Conservation (phyloP, 2,888 invertebrate species). For the Merodon equestris region DNA sequence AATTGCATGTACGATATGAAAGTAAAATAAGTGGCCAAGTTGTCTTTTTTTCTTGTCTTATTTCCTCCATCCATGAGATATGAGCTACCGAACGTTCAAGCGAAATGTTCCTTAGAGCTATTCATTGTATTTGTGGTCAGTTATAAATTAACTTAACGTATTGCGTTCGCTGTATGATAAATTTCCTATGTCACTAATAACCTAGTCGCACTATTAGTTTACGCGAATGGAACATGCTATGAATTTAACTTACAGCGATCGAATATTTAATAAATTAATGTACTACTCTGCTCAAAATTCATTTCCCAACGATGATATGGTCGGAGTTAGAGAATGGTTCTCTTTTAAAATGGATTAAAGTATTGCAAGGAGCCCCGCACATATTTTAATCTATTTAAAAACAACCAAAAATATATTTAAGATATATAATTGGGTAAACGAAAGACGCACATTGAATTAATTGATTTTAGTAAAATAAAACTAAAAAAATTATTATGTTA, state of each 20-base stretch:
- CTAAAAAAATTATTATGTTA: not conserved
- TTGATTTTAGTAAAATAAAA: slow-evolving; percentile 15
- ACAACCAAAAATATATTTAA: slow-evolving; percentile 3
- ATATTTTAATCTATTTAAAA: slow-evolving; percentile 62
- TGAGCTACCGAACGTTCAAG: not conserved
- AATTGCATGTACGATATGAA: slow-evolving; percentile 39
- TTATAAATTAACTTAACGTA: slow-evolving; percentile 33
- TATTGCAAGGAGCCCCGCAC: slow-evolving; percentile 64
- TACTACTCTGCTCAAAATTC: not conserved
- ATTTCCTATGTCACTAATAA: not conserved
- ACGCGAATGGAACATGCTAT: slow-evolving; percentile 9
- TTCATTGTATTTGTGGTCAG: slow-evolving; percentile 30
- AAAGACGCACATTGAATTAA: slow-evolving; percentile 26
- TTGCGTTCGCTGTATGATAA: slow-evolving; percentile 27
- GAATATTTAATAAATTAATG: not conserved
- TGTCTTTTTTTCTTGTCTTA: slow-evolving; percentile 1
- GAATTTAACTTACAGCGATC: slow-evolving; percentile 7
- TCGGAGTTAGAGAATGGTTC: not conserved
- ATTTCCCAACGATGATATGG: slow-evolving; percentile 2
- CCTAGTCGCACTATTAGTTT: slow-evolving; percentile 20
- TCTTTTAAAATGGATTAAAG: slow-evolving; percentile 59
- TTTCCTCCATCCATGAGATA: not conserved
- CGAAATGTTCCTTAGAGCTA: not conserved
- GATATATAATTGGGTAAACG: slow-evolving; percentile 9
- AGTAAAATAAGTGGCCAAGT: slow-evolving; percentile 26